Base-by-base conservation (phyloP, 2,888 invertebrate genomes). In the Tolmerus cingulatus region DNA sequence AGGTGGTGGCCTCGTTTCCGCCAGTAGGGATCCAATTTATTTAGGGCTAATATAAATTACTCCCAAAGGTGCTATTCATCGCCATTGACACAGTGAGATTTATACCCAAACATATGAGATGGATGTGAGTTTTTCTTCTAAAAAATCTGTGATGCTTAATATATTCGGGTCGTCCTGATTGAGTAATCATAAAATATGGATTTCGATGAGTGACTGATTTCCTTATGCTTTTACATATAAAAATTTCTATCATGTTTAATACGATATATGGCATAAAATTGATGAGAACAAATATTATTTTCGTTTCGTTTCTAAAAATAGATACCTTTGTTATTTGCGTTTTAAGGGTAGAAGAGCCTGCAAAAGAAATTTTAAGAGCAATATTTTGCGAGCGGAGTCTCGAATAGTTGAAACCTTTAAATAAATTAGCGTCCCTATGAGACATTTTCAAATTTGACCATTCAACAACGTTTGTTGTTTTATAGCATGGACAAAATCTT, bases 31-130 rank as follows among this genome's bases (percentile, higher is more conserved):
- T 37, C 78, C 78, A 81, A 81, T 81, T 81, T 81, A 81, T 81
- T 81, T 51, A 55, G 81, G 81, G 34, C 81, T 81, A 81, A 81
- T 55, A 81, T 34, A 81, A 81, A 81, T 81, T 81, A 81, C 55
- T 55, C 81, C 55, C 81, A 51, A 2, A 81, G 81, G 81, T 55
- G 81, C 81, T 27, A 51, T 81, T 81, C 51, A 46, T 55, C 51
- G 46, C 16, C 30, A 81, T 81, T 81, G 81, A 81, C 81, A 55
- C 16, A 7, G 2, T 8, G 46, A 55, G 81, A 81, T 81, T 81
- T 81, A 81, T 81, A 16, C 34, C 12, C 37, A 14, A 81, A 14
- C 51, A 16, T 19, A 30, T 23, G 40, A 76, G 76, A 76, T 76
- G 2, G 76, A 76, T 37, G 37, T 30, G 66, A 66, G 66, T 66